Evolutionary conservation across 2,888 invertebrate genomes (phyloP), one percentile per base, ranked within the genome.

Genomic region (Artemia sinica): DNA sequence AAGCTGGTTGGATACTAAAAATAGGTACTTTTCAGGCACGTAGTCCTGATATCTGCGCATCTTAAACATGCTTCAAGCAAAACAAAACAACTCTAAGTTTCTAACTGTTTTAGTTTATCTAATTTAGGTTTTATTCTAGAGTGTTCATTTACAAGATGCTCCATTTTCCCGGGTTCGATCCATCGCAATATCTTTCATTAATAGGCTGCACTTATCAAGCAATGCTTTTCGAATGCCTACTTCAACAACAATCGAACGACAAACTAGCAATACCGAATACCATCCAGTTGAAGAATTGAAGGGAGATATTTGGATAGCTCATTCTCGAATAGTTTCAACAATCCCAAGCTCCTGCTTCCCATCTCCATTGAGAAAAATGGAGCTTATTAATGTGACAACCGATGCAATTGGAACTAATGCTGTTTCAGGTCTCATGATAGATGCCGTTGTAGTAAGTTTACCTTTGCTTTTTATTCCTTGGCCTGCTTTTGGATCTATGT

Each of bases 341-440:
- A 58, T 58, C 28, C 63, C 63, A 52, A 69, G 67, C 48, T 68
- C 66, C 66, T 68, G 68, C 13, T 70, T 70, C 63, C 70, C 70
- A 9, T 70, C 70, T 9, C 68, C 70, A 10, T 13, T 70, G 50
- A 49, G 49, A 18, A 49, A 50, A 48, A 65, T 70, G 11, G 50
- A 14, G 10, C 48, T 70, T n/a, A 51, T 68, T 5, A 66, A 68
- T 12, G 68, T 70, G n/a, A 68, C 66, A 4, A 28, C 66, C 7
- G 70, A 67, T 12, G 50, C 50, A 48, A 68, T 70, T 41, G 51
- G 65, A 11, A 11, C 68, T 4, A 68, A 66, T 41, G 70, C 70
- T 18, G 58, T 66, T 51, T 65, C 70, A n/a, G 28, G 63, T 28
- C 63, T 58, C 9, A 58, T 18, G 14, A 58, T 58, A n/a, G 63